These are phyloP conservation scores for Pteronura brasiliensis DNA, from an alignment of 2,113 vertebrate genomes.

Conservation along the genomic window DNA sequence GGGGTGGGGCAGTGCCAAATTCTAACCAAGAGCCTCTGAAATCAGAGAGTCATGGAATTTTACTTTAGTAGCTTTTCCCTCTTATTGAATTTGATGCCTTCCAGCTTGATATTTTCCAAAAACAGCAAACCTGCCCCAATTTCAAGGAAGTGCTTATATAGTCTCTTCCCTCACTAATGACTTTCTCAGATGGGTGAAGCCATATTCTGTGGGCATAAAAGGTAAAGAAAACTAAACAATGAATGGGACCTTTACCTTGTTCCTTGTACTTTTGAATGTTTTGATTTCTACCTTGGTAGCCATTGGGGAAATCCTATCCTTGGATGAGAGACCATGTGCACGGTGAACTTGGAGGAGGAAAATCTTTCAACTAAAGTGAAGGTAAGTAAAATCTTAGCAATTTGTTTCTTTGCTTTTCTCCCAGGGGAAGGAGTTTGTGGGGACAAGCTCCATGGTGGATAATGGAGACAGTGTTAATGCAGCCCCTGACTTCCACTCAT, in stretches of 20 bases:
- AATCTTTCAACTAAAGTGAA: conserved; percentile 61
- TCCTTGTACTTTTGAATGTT: conserved; percentile 71
- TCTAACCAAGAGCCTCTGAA: conserved; percentile 9
- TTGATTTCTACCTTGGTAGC: conserved; percentile 78
- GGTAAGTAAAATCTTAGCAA: conserved; percentile 49
- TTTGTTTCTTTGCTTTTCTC: not conserved
- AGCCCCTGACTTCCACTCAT: conserved; percentile 18
- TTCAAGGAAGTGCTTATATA: conserved; percentile 71
- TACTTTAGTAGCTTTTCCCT: conserved; percentile 63
- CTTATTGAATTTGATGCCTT: conserved; percentile 78
- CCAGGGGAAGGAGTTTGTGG: not conserved
- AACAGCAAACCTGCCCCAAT: conserved; percentile 82
- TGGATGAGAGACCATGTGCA: conserved; percentile 37
- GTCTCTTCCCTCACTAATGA: conserved; percentile 75
- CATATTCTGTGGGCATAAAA: conserved; percentile 69
- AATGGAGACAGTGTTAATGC: not conserved
- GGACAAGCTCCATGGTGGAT: not conserved
- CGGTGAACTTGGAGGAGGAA: conserved; percentile 38
- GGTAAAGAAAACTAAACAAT: conserved; percentile 74
- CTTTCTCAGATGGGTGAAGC: conserved; percentile 83
- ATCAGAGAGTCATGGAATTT: conserved; percentile 19
- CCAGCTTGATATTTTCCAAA: conserved; percentile 77
- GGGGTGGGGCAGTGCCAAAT: not conserved
- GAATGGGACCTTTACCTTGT: conserved; percentile 64
- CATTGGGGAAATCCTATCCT: conserved; percentile 74